Evolutionary conservation across 1,140 invertebrate genomes (phyloP).

Genomic region (Fopius arisanus): DNA sequence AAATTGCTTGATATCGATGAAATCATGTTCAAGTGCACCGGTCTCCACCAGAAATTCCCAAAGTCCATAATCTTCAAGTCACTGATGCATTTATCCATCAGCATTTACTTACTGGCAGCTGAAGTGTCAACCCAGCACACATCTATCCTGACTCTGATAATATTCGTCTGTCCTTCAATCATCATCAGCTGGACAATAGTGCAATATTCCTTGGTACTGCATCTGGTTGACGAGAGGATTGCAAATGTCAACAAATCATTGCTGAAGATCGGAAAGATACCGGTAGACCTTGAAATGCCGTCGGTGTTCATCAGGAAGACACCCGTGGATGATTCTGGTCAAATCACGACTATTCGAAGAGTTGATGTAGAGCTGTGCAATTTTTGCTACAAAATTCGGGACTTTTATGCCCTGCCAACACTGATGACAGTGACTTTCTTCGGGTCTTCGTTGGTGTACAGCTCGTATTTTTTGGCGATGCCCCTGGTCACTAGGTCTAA

Average conservation of each 20-base stretch:
- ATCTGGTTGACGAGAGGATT: neutral
- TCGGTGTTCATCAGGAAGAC: neutral
- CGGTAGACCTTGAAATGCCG: neutral
- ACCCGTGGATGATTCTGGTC: neutral
- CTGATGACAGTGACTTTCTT: neutral
- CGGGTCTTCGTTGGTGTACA: neutral
- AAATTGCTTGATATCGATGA: neutral
- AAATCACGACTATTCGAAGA: neutral
- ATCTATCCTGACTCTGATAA: neutral
- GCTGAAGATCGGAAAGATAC: neutral
- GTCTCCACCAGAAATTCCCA: neutral
- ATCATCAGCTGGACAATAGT: neutral
- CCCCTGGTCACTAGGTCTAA: neutral
- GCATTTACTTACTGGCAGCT: neutral
- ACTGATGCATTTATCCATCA: neutral
- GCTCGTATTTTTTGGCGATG: neutral
- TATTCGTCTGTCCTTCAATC: neutral
- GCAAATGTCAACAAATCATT: neutral
- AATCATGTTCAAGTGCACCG: neutral
- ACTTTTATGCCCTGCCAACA: neutral
- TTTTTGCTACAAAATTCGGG: neutral
- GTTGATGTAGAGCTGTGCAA: neutral
- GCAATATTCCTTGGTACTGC: constrained; percentile 5
- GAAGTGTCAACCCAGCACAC: neutral
- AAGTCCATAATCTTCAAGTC: neutral